Evolutionary conservation across 2,888 invertebrate genomes (phyloP).

Genomic region (Agrilus mali): DNA sequence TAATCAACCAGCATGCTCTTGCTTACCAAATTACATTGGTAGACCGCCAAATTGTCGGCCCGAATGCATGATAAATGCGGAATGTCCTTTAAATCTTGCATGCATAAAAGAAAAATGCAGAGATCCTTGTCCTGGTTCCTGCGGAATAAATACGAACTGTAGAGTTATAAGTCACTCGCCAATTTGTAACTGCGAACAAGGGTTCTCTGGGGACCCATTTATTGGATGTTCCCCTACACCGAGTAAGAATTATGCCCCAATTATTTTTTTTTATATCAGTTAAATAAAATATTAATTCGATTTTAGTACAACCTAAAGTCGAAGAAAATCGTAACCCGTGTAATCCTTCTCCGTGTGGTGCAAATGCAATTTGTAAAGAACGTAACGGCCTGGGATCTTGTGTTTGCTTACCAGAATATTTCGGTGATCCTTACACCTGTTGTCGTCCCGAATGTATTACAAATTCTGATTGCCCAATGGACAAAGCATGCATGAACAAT

Average conservation of each 20-base stretch:
- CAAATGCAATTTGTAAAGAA: slow-evolving; percentile 73
- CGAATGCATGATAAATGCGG: slow-evolving; percentile 73
- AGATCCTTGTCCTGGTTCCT: slow-evolving; percentile 77
- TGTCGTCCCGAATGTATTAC: slow-evolving; percentile 78
- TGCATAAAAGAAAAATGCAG: slow-evolving; percentile 71
- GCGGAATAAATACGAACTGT: slow-evolving; percentile 67
- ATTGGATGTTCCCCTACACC: slow-evolving; percentile 47
- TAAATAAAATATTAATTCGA: slow-evolving; percentile 7
- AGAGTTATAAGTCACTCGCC: slow-evolving; percentile 74
- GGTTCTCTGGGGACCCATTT: slow-evolving; percentile 78
- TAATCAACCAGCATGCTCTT: slow-evolving; percentile 68
- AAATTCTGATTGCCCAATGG: slow-evolving; percentile 66
- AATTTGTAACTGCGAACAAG: slow-evolving; percentile 65
- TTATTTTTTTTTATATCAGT: neutral
- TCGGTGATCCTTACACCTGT: slow-evolving; percentile 76
- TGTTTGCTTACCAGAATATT: slow-evolving; percentile 67
- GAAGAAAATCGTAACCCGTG: slow-evolving; percentile 64
- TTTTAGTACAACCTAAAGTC: slow-evolving; percentile 40
- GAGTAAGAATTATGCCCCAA: slow-evolving; percentile 12
- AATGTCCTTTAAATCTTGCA: slow-evolving; percentile 72
- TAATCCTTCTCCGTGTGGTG: slow-evolving; percentile 76
- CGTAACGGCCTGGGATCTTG: slow-evolving; percentile 75
- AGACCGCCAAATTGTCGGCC: slow-evolving; percentile 77
- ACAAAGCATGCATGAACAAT: slow-evolving; percentile 69
- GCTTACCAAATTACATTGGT: slow-evolving; percentile 65